These are phyloP conservation scores for Abrostola tripartita DNA, from an alignment of 2,888 invertebrate genomes.

Conservation along the genomic window DNA sequence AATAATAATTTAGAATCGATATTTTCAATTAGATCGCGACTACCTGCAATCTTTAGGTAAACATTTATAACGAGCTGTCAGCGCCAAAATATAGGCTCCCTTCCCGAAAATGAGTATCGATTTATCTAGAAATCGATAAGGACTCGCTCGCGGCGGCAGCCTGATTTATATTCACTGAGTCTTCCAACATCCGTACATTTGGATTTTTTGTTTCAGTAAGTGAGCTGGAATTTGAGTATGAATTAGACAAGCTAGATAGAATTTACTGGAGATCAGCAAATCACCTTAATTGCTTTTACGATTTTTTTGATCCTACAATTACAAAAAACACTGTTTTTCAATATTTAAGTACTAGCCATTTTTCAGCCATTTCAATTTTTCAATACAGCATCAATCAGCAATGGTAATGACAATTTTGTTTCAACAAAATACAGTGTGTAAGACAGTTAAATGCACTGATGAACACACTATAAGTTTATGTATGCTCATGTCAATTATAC, in stretches of 20 bases:
- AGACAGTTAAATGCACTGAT: too few relatives aligned
- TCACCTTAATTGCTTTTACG: too few relatives aligned
- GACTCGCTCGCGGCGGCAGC: constrained; percentile 27
- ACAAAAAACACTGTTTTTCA: too few relatives aligned
- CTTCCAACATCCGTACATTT: constrained; percentile 34
- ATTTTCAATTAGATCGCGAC: constrained; percentile 18
- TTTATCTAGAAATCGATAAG: constrained; percentile 30
- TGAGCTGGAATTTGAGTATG: constrained; percentile 11
- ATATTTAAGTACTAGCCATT: too few relatives aligned
- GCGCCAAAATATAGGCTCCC: constrained; percentile 23
- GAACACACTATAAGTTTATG: too few relatives aligned
- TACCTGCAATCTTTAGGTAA: constrained; percentile 16
- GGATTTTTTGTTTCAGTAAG: constrained; percentile 43
- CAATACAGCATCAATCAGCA: too few relatives aligned
- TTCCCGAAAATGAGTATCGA: constrained; percentile 42
- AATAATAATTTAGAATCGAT: constrained; percentile 3
- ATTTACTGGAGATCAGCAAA: neutral
- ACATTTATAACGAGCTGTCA: constrained; percentile 31
- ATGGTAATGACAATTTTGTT: too few relatives aligned
- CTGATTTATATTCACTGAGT: constrained; percentile 55
- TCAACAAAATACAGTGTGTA: too few relatives aligned
- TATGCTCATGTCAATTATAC: too few relatives aligned
- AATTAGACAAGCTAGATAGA: neutral
- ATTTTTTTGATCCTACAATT: too few relatives aligned
- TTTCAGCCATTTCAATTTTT: too few relatives aligned